Percentiles rank a stretch among this genome's conserved stretches.
These are phyloP conservation scores for Astyanax mexicanus DNA, from an alignment of 2,797 vertebrate species.

Conservation along the genomic window DNA sequence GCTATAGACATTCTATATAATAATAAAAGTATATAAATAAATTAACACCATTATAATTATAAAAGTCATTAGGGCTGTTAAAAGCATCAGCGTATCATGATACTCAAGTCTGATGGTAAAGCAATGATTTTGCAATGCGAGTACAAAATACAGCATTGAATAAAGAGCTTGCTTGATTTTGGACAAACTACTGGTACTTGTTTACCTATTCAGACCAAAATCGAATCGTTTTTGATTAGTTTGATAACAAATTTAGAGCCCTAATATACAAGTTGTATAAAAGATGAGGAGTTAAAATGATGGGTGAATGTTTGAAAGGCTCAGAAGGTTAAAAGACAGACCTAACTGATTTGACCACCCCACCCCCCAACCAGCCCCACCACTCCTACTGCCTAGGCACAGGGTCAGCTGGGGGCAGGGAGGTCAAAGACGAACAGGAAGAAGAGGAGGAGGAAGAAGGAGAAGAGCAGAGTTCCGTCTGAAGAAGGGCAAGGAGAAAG, in stretches of 20 bases:
- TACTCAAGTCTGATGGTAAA: too few species aligned
- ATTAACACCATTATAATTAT: too few species aligned
- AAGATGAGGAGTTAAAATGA: constrained; percentile 3
- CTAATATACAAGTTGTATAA: not conserved
- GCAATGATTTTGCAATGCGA: too few species aligned
- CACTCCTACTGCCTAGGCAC: constrained; percentile 72
- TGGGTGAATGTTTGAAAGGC: not conserved
- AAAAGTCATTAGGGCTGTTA: too few species aligned
- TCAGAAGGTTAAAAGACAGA: constrained; percentile 58
- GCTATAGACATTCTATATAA: constrained; percentile 26
- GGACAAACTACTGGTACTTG: too few species aligned
- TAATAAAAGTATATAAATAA: constrained; percentile 8
- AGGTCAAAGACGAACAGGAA: constrained; percentile 64
- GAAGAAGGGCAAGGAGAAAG: constrained; percentile 43
- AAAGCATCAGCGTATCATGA: too few species aligned
- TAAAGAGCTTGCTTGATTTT: too few species aligned
- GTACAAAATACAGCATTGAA: too few species aligned
- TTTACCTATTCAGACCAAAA: too few species aligned
- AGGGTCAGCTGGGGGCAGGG: constrained; percentile 66
- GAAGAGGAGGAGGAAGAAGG: constrained; percentile 72
- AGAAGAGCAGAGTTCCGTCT: constrained; percentile 74
- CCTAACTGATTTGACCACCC: constrained; percentile 63
- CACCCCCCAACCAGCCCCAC: constrained; percentile 53
- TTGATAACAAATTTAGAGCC: too few species aligned
- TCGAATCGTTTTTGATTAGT: too few species aligned